Evolutionary conservation across 2,113 vertebrate genomes (phyloP), one percentile per base, ranked within the genome.

Genomic region (Myodes glareolus): DNA sequence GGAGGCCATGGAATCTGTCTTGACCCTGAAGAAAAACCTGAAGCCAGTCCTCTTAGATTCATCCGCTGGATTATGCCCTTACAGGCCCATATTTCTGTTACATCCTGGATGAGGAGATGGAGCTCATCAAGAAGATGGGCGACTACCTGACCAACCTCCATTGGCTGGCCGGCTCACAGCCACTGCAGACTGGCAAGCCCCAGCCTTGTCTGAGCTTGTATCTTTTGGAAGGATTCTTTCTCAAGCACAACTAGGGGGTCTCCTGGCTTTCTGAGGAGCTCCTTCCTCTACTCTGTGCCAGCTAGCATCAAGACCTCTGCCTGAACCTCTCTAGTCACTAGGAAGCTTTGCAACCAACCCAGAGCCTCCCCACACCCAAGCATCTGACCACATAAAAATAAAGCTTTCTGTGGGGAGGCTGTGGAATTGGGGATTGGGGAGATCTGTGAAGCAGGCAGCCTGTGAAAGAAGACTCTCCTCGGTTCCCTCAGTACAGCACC

Each of bases 381-480:
- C 14, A 21, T 36, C 45, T 36, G 47, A n/a, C 12, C 33, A 88
- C 72, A 25, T 39, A 16, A 39, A 25, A 39, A 82, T 61, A 58
- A 82, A 61, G 6, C 36, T 13, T 82, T 58, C 55, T 58, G 23
- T 4, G 33, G 3, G 25, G 25, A 11, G 21, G 9, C 1, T 13
- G 19, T 39, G 27, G 7, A 65, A 65, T 39, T 65, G 29, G 33
- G 13, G 1, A 5, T 0, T 1, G 42, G 39, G 58, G 27, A 63
- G 68, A 5, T 4, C 14, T 25, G 33, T 36, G 58, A 65, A 47
- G 45, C 25, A 7, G 50, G n/a, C 10, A 13, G 61, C 29, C 61
- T n/a, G 11, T 2, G 0, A 14, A 31, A 81, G 21, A 33, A 58
- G 68, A 0, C 29, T 19, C 39, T 12, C 14, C 52, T 1, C 0